phyloP scores from a whole-genome alignment of 2,113 vertebrate genomes.

The Hydrochoerus hydrochaeris region DNA sequence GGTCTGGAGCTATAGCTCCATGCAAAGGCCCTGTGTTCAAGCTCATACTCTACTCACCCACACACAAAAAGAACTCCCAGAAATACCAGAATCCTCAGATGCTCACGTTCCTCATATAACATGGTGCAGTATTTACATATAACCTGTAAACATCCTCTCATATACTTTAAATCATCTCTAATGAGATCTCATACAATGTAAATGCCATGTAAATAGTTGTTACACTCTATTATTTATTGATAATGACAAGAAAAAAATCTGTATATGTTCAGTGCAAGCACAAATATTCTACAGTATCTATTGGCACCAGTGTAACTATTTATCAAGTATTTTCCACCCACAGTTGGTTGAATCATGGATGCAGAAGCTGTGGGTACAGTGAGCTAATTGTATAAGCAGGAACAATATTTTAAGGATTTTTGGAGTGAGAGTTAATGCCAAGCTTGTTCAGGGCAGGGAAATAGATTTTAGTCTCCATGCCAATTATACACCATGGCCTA shows the following conservation, averaged over 20 bases:
- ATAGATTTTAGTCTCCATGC: neutral
- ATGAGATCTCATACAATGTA: neutral
- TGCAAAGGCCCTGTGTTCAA: neutral
- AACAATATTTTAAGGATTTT: neutral
- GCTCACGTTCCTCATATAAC: neutral
- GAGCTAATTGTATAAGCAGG: too few relatives aligned
- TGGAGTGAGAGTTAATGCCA: rapidly evolving
- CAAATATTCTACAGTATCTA: neutral
- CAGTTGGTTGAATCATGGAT: too few relatives aligned
- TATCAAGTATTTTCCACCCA: neutral
- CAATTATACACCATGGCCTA: neutral
- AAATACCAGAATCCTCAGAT: neutral
- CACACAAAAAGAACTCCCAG: neutral
- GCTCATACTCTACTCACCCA: neutral
- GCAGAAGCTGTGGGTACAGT: neutral
- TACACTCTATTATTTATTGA: neutral
- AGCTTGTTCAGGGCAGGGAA: neutral
- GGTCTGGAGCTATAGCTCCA: neutral
- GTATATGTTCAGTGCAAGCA: neutral
- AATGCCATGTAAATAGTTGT: neutral
- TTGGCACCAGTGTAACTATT: too few relatives aligned
- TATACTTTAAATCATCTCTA: neutral
- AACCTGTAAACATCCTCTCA: neutral
- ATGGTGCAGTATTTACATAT: neutral
- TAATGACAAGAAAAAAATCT: neutral